Percentiles rank a stretch among this genome's conserved stretches.
Evolutionary conservation across 2,888 invertebrate genomes (phyloP).

Genomic region (Buathra laborator): DNA sequence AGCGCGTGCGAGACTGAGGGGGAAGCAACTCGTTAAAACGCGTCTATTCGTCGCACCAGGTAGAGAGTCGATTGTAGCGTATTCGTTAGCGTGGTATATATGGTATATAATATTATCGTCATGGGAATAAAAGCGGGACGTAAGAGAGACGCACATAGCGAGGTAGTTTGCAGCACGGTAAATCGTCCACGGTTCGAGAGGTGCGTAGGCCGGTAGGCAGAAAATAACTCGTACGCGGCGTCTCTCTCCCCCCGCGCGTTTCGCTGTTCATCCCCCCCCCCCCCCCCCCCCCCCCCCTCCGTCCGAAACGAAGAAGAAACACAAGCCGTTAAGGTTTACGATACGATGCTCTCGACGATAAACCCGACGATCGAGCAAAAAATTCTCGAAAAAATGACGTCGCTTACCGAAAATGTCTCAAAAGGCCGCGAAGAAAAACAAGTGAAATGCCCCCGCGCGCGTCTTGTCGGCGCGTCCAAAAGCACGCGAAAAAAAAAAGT

Average conservation of each 20-base stretch:
- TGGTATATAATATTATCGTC: constrained; percentile 20
- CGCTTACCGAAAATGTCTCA: neutral
- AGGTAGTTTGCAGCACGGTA: constrained; percentile 70
- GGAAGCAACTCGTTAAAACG: constrained; percentile 10
- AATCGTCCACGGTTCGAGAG: constrained; percentile 73
- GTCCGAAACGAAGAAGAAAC: constrained; percentile 40
- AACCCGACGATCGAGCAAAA: neutral
- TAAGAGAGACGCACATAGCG: constrained; percentile 73
- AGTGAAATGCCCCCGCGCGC: neutral
- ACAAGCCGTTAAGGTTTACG: constrained; percentile 45
- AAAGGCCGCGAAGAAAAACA: neutral
- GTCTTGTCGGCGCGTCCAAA: constrained; percentile 4
- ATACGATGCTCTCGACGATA: constrained; percentile 8
- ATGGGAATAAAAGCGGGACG: constrained; percentile 40
- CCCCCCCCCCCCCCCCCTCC: constrained; percentile 38
- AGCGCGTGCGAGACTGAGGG: neutral
- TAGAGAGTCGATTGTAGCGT: constrained; percentile 30
- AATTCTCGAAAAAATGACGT: neutral
- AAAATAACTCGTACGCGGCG: constrained; percentile 76
- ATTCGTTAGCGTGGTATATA: neutral
- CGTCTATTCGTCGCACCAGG: constrained; percentile 9
- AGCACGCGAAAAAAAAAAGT: neutral
- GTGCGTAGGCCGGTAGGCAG: constrained; percentile 71
- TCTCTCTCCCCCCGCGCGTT: constrained; percentile 73
- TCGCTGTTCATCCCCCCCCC: constrained; percentile 35